Conservation (phyloP, 2,113 vertebrate species). For the Tetraodon nigroviridis region DNA sequence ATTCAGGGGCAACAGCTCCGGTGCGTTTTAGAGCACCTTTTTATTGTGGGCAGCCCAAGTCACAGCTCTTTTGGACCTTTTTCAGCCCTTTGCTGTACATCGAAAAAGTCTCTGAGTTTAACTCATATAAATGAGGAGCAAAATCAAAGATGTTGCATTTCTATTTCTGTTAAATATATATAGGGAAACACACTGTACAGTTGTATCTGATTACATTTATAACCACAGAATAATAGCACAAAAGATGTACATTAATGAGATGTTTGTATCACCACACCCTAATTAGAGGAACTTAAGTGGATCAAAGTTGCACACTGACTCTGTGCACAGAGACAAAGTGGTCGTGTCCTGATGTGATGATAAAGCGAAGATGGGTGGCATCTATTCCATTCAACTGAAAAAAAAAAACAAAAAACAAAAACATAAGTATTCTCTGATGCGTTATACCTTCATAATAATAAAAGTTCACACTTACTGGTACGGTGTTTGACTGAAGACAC, state of each 20-base stretch:
- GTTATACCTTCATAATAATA: no score
- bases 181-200: background rate
- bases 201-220: conserved; percentile 4
- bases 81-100: no score
- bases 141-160: no score
- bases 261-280: background rate
- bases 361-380: conserved; percentile 84
- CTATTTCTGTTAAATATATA: no score
- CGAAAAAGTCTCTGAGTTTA: no score
- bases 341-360: conserved; percentile 86
- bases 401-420: conserved; percentile 30
- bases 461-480: conserved; percentile 78
- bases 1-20: no score
- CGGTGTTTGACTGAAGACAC: conserved; percentile 83
- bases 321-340: conserved; percentile 89
- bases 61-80: no score
- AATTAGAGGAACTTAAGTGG: conserved; percentile 14
- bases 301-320: conserved; percentile 77
- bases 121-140: no score
- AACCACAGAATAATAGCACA: background rate
- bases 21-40: conserved; percentile 1
- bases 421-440: background rate
- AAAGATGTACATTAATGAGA: background rate
- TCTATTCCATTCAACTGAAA: conserved; percentile 78
- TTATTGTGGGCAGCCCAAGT: no score